Evolutionary conservation across 2,888 invertebrate species (phyloP), one percentile per base, ranked within the genome.

Genomic region (Iphiclides podalirius): DNA sequence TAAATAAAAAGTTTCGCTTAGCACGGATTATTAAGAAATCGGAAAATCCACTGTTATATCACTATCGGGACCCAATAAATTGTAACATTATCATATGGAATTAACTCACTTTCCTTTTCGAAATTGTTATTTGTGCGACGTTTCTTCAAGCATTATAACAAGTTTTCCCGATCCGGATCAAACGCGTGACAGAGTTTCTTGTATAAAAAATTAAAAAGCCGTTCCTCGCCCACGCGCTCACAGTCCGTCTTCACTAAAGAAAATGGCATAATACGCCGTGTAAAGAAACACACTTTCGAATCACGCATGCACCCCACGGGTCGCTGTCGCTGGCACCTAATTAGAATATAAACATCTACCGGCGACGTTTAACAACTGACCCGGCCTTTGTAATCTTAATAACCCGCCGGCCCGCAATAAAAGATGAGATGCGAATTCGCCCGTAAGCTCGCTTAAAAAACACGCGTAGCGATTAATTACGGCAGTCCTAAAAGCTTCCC

Each of bases 291-390:
- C 72, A 73, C 67, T 72, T 75, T 72, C 56, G 59, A 74, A 81
- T 84, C 80, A 85, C 72, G 71, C 75, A 83, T 85, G 81, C 80
- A 85, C 82, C 82, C 73, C 68, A 65, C 66, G 63, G 64, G 64
- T 57, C 64, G 66, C 71, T 73, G 77, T 70, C 64, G 77, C 73
- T 72, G 76, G 75, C 81, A 82, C 72, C 72, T 80, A 80, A 82
- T 85, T 82, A 82, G 70, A 84, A 85, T 86, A 79, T 79, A 78
- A 82, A 82, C 80, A 78, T 75, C 74, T 71, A 75, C 73, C 64
- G 72, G 67, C 70, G 70, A 63, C 70, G 73, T 78, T 81, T 74
- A 79, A 70, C 70, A 72, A 77, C 80, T 84, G 81, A 81, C 80
- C 79, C 73, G 64, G 64, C 69, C 66, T 75, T 77, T 81, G 72